A percentile compares a stretch with the other conserved stretches of the same genome.
Conservation (phyloP, 2,888 invertebrate genomes). For the Cephalotes varians region DNA sequence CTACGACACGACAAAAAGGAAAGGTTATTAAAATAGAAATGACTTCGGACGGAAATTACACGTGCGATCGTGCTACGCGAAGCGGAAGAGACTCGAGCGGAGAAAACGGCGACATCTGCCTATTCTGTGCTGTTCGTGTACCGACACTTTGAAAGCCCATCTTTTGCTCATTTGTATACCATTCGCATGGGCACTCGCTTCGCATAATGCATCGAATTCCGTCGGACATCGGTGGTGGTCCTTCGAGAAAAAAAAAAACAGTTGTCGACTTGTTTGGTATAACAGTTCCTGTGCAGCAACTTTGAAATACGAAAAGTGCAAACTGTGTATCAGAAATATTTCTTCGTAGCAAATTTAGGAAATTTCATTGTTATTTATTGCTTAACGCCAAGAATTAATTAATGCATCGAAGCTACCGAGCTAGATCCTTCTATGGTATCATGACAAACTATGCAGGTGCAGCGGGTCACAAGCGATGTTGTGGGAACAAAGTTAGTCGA, state of each 20-base stretch:
- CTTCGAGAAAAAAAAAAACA: neutral
- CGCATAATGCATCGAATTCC: conserved; percentile 47
- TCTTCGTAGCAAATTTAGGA: neutral
- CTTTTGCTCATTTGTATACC: conserved; percentile 62
- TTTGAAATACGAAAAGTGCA: neutral
- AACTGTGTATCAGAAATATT: neutral
- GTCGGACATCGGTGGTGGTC: neutral
- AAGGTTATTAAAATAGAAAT: conserved; percentile 64
- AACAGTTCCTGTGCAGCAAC: neutral
- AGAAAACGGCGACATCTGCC: conserved; percentile 56
- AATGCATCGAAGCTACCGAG: neutral
- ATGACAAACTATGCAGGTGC: neutral
- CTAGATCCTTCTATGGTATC: neutral
- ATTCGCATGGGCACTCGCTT: conserved; percentile 5
- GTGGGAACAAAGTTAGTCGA: conserved; percentile 7
- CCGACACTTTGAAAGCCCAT: conserved; percentile 55
- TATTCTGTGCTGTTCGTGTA: conserved; percentile 25
- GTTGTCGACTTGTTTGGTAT: neutral
- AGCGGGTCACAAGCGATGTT: neutral
- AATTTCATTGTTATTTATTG: neutral
- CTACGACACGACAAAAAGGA: conserved; percentile 31
- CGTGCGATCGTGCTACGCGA: conserved; percentile 17
- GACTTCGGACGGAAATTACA: conserved; percentile 48
- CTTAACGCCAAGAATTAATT: neutral
- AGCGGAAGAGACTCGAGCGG: conserved; percentile 56